A percentile compares a stretch with the other conserved stretches of the same genome.
phyloP scores from a whole-genome alignment of 1,140 invertebrate species.

The Aplysia californica region DNA sequence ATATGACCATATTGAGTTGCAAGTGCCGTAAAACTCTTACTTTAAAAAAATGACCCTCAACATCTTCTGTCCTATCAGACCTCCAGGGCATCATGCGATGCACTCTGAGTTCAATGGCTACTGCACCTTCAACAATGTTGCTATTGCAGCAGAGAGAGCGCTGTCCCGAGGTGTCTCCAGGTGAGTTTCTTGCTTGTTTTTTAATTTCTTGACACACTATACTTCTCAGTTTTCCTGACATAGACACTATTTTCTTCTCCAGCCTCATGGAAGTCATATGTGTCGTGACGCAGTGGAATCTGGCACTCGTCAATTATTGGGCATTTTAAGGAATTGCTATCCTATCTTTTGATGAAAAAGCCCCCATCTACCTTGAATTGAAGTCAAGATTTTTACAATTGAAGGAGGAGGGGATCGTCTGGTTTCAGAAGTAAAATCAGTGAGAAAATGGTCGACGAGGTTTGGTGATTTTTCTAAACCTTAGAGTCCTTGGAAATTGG shows the following conservation, averaged over 20 bases:
- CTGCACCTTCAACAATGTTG: conserved; percentile 98
- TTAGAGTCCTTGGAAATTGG: too few relatives aligned
- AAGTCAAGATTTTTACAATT: too few relatives aligned
- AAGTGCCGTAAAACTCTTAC: neutral
- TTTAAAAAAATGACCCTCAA: neutral
- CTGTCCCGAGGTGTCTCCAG: conserved; percentile 65
- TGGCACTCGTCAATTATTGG: neutral
- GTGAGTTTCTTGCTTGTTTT: conserved; percentile 23
- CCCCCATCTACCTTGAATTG: too few relatives aligned
- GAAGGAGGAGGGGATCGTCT: too few relatives aligned
- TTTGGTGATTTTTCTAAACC: too few relatives aligned
- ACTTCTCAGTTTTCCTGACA: neutral
- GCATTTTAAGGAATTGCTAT: neutral
- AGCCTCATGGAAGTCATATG: neutral
- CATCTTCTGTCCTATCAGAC: conserved; percentile 71
- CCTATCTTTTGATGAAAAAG: too few relatives aligned
- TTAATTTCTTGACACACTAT: neutral
- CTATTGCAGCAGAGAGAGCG: conserved; percentile 86
- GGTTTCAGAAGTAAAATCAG: too few relatives aligned
- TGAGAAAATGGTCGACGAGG: too few relatives aligned
- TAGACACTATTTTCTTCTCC: neutral
- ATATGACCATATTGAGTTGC: neutral
- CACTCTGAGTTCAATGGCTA: conserved; percentile 88
- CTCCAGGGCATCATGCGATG: conserved; percentile 98
- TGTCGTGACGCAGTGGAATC: too few relatives aligned